Conservation (phyloP, 1,140 invertebrate species). For the Galendromus occidentalis region DNA sequence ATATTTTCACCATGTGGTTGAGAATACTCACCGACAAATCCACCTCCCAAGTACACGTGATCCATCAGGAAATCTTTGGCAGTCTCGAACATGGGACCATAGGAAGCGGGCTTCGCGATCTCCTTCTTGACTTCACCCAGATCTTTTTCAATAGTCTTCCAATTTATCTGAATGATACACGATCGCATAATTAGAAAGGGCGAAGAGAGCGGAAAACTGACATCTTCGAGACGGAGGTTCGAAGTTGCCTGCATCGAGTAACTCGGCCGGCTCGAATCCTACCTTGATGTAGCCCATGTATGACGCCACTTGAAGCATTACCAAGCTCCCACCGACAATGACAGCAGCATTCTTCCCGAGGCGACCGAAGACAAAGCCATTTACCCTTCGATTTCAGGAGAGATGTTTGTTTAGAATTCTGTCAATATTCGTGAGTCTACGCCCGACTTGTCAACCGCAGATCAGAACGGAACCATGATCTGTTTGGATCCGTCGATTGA, state of each 20-base stretch:
- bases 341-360: neutral
- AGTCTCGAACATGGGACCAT: neutral
- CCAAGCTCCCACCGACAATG: neutral
- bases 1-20: no score
- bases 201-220: neutral
- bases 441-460: no score
- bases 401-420: neutral
- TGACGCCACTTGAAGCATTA: neutral
- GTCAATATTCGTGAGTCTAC: no score
- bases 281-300: constrained; percentile 2
- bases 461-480: no score
- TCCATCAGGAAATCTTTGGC: neutral
- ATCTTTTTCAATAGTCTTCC: neutral
- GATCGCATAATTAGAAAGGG: neutral
- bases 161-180: neutral
- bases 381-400: neutral
- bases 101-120: neutral
- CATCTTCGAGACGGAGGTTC: neutral
- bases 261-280: neutral
- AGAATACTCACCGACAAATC: constrained; percentile 3
- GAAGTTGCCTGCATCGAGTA: neutral
- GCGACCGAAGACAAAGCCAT: neutral
- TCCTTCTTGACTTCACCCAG: neutral
- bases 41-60: neutral
- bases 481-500: neutral